These are phyloP conservation scores for Drosophila watanabei DNA, from an alignment of 1,140 invertebrate genomes.

Conservation along the genomic window DNA sequence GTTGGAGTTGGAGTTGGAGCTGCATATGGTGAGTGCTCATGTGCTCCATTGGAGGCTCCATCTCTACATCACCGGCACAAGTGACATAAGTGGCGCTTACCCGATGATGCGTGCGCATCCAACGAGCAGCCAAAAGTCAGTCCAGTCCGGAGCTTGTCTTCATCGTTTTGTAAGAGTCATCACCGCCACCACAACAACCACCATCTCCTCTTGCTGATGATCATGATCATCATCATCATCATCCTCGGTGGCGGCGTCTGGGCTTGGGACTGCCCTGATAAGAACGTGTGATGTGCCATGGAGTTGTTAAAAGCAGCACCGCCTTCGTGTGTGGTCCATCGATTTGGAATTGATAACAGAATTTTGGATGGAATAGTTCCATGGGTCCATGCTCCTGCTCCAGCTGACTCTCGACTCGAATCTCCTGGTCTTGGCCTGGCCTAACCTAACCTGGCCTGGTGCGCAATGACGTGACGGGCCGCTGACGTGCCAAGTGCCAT, in stretches of 20 bases:
- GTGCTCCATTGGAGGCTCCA: slow-evolving; percentile 57
- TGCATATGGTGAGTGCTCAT: slow-evolving; percentile 60
- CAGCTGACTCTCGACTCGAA: slow-evolving; percentile 3
- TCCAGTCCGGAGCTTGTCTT: slow-evolving; percentile 54
- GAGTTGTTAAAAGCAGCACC: slow-evolving; percentile 80
- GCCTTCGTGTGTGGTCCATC: slow-evolving; percentile 71
- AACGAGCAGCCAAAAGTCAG: slow-evolving; percentile 67
- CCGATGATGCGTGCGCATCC: slow-evolving; percentile 82
- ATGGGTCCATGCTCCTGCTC: slow-evolving; percentile 28
- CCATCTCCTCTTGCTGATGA: slow-evolving; percentile 1
- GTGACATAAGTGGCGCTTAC: slow-evolving; percentile 85
- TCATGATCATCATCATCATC: slow-evolving; percentile 3
- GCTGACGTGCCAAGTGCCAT: slow-evolving; percentile 78
- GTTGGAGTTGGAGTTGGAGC: slow-evolving; percentile 50
- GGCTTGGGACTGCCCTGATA: slow-evolving; percentile 49
- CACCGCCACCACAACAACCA: slow-evolving; percentile 8
- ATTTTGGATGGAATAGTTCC: slow-evolving; percentile 44
- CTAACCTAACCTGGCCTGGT: slow-evolving; percentile 8
- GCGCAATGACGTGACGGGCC: slow-evolving; percentile 63
- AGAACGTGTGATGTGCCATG: slow-evolving; percentile 66
- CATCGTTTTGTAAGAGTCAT: slow-evolving; percentile 77
- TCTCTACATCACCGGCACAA: slow-evolving; percentile 84
- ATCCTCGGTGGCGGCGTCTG: slow-evolving; percentile 22
- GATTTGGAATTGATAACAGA: slow-evolving; percentile 69
- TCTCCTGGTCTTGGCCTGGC: slow-evolving; percentile 29